Percentiles rank a stretch among this genome's conserved stretches.
phyloP scores from a whole-genome alignment of 37 sponge, comb jelly and placozoan genomes.

The Geodia barretti region DNA sequence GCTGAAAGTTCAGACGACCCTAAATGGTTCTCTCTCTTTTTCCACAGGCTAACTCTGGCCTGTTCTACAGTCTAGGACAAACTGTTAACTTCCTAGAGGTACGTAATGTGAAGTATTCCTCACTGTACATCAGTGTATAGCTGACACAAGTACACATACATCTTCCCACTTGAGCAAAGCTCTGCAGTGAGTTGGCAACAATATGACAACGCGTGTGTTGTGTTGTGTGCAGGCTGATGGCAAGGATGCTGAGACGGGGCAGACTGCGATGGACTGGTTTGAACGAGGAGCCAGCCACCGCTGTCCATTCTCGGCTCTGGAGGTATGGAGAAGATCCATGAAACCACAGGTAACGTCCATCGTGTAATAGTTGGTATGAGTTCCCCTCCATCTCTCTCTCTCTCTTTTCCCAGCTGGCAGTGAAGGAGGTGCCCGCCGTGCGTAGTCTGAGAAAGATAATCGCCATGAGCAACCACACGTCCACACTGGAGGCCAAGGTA shows the following conservation, averaged over 20 bases:
- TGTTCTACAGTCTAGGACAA: slow-evolving; percentile 3
- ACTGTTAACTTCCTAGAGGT: slow-evolving; percentile 8
- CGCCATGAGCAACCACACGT: not conserved
- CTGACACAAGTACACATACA: too few species aligned
- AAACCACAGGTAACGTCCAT: slow-evolving; percentile 25
- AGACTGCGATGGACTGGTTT: slow-evolving; percentile 35
- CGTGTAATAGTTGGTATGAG: too few species aligned
- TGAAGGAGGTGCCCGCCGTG: slow-evolving; percentile 19
- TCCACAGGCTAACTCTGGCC: not conserved
- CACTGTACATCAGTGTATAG: slow-evolving; percentile 4
- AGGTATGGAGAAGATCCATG: slow-evolving; percentile 57
- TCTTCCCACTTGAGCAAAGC: too few species aligned
- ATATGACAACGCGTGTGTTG: too few species aligned
- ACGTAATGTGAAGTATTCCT: slow-evolving; percentile 1
- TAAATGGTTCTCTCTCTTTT: too few species aligned
- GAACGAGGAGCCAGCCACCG: slow-evolving; percentile 27
- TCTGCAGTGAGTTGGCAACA: too few species aligned
- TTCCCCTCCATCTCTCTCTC: not conserved
- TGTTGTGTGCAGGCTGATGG: not conserved
- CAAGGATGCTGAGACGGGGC: slow-evolving; percentile 17
- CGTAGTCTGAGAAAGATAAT: slow-evolving; percentile 41
- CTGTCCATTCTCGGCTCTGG: slow-evolving; percentile 50
- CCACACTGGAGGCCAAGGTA: not conserved
- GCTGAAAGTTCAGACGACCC: too few species aligned
- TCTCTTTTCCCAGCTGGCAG: not conserved